Conservation (phyloP, 2,797 vertebrate species). For the Myotis myotis region DNA sequence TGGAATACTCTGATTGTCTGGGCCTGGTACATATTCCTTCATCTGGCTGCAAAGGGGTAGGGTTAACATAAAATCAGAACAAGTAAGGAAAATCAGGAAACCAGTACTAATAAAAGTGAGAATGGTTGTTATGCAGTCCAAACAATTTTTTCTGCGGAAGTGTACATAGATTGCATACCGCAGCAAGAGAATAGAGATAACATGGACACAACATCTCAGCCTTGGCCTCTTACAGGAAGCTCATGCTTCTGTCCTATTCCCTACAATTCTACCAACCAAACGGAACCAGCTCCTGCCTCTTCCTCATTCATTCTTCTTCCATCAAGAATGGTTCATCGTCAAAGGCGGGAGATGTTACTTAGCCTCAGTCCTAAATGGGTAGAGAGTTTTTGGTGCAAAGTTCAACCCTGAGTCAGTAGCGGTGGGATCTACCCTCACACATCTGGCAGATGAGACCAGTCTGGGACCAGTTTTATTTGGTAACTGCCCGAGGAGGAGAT, state of each 20-base stretch:
- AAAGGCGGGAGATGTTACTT: neutral
- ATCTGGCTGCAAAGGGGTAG: neutral
- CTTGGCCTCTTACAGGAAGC: neutral
- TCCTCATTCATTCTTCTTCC: neutral
- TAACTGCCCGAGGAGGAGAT: constrained; percentile 48
- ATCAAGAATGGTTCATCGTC: neutral
- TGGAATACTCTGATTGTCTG: neutral
- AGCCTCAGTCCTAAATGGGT: constrained; percentile 40
- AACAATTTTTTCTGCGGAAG: constrained; percentile 10
- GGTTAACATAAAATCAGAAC: neutral
- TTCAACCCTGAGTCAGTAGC: constrained; percentile 18
- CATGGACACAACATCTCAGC: neutral
- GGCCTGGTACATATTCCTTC: neutral
- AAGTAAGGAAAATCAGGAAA: constrained; percentile 4
- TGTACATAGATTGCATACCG: neutral
- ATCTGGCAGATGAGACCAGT: constrained; percentile 32
- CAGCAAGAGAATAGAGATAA: neutral
- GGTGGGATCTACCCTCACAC: constrained; percentile 45
- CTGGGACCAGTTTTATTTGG: constrained; percentile 19
- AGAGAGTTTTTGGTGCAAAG: constrained; percentile 51
- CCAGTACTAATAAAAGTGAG: neutral
- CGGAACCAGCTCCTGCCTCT: neutral
- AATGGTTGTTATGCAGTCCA: neutral
- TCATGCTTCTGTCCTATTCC: neutral
- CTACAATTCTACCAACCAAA: neutral